Percentiles rank a stretch among this genome's conserved stretches.
phyloP scores from a whole-genome alignment of 1,140 invertebrate species.

The Ectropis grisescens region DNA sequence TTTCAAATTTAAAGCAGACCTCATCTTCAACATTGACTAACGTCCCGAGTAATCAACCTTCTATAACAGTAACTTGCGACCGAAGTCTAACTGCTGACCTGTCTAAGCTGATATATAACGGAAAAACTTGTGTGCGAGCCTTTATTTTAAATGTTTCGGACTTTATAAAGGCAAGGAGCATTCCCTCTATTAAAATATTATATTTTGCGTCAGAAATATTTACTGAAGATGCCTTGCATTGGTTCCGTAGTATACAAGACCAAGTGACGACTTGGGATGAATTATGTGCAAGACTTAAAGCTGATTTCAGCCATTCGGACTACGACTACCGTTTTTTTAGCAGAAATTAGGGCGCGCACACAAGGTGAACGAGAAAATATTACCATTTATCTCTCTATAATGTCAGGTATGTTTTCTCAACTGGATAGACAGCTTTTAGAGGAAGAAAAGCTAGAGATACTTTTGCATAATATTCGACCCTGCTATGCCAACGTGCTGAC shows the following conservation, averaged over 20 bases:
- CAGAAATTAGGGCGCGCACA: conserved; percentile 24
- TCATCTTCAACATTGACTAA: not conserved
- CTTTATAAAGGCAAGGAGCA: conserved; percentile 8
- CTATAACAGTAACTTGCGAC: conserved; percentile 14
- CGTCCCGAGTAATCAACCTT: not conserved
- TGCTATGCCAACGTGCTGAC: conserved; percentile 13
- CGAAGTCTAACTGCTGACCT: conserved; percentile 2
- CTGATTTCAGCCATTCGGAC: conserved; percentile 23
- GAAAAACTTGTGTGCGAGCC: conserved; percentile 12
- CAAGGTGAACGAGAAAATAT: conserved; percentile 29
- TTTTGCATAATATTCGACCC: conserved; percentile 19
- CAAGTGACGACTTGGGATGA: conserved; percentile 13
- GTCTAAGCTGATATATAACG: conserved; percentile 16
- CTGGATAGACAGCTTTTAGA: conserved; percentile 1
- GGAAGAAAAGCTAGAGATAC: conserved; percentile 20
- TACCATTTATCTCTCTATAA: conserved; percentile 23
- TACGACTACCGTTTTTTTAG: conserved; percentile 24
- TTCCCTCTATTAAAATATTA: conserved; percentile 13
- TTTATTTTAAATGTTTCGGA: conserved; percentile 17
- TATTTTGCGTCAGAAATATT: conserved; percentile 17
- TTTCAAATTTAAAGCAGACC: not conserved
- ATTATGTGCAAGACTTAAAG: conserved; percentile 10
- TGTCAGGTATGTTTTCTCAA: conserved; percentile 18
- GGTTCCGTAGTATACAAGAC: conserved; percentile 14
- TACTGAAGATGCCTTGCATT: conserved; percentile 21